Percentiles rank a stretch among this genome's conserved stretches.
These are phyloP conservation scores for Pseudochirops cupreus DNA, from an alignment of 2,797 vertebrate genomes.

Conservation along the genomic window DNA sequence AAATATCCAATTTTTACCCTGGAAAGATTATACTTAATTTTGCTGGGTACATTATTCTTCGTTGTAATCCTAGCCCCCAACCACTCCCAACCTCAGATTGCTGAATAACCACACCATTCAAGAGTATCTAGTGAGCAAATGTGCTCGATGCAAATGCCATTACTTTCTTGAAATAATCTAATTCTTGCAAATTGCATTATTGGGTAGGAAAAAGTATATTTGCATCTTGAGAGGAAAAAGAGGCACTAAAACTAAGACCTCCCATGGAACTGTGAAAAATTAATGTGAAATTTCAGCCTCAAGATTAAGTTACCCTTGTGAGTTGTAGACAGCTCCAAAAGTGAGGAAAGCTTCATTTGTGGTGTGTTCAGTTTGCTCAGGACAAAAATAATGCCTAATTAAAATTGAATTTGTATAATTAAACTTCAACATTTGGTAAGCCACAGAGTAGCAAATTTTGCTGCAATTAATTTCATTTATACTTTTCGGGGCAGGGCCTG, in stretches of 20 bases:
- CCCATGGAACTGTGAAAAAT: conserved; percentile 9
- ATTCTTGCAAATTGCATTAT: not conserved
- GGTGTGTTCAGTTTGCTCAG: conserved; percentile 35
- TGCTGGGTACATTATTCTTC: no score
- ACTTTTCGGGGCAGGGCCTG: not conserved
- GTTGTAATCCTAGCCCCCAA: no score
- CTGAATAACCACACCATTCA: not conserved
- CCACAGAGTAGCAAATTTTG: conserved; percentile 53
- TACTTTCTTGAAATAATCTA: conserved; percentile 41
- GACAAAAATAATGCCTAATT: conserved; percentile 52
- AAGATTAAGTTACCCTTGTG: conserved; percentile 55
- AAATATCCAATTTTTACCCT: no score
- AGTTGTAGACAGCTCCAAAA: conserved; percentile 59
- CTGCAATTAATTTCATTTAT: conserved; percentile 16
- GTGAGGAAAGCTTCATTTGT: conserved; percentile 64
- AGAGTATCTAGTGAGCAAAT: not conserved
- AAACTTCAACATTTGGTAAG: conserved; percentile 57
- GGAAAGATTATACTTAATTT: no score
- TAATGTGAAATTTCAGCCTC: conserved; percentile 44
- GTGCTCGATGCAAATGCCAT: conserved; percentile 45
- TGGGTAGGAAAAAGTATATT: not conserved
- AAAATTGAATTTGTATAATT: conserved; percentile 65
- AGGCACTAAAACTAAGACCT: conserved; percentile 27
- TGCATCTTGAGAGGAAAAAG: conserved; percentile 17
- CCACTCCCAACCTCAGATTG: not conserved